Percentiles rank a stretch among this genome's conserved stretches.
These are phyloP conservation scores for Mesoligia furuncula DNA, from an alignment of 2,888 invertebrate genomes.

Conservation along the genomic window DNA sequence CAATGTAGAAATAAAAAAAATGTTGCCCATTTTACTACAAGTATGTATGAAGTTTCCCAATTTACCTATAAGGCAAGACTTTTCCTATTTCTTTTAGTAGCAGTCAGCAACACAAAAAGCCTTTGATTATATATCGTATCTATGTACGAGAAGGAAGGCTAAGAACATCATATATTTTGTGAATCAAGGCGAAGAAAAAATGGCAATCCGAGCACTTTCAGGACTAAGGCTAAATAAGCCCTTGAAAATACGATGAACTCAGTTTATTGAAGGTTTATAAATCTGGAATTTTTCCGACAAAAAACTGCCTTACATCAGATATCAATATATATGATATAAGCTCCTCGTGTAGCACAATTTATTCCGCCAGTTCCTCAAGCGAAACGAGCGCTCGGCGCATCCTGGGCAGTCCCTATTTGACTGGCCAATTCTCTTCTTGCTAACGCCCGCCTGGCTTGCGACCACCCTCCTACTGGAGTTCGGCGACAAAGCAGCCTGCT, in stretches of 20 bases:
- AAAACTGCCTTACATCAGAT: conserved; percentile 40
- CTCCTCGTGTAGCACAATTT: too few relatives aligned
- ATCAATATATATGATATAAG: conserved; percentile 6
- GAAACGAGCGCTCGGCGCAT: too few relatives aligned
- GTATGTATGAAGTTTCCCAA: not conserved
- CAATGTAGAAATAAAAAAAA: not conserved
- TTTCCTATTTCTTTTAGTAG: conserved; percentile 30
- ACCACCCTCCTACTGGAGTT: too few relatives aligned
- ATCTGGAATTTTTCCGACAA: conserved; percentile 53
- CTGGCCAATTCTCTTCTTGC: too few relatives aligned
- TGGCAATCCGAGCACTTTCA: conserved; percentile 52
- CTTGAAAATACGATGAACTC: conserved; percentile 58
- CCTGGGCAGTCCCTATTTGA: too few relatives aligned
- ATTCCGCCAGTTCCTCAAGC: too few relatives aligned
- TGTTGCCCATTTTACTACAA: not conserved
- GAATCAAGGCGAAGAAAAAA: conserved; percentile 55
- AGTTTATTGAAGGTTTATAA: conserved; percentile 65
- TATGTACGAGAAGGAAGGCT: conserved; percentile 32
- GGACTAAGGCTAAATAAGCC: conserved; percentile 57
- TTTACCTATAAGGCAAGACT: conserved; percentile 6
- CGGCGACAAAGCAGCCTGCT: too few relatives aligned
- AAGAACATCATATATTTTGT: conserved; percentile 53
- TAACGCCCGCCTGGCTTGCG: too few relatives aligned
- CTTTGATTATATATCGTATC: conserved; percentile 53
- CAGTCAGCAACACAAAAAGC: conserved; percentile 36